A percentile compares a stretch with the other conserved stretches of the same genome.
These are phyloP conservation scores for Drosophila acutilabella DNA, from an alignment of 2,888 invertebrate genomes.

Conservation along the genomic window DNA sequence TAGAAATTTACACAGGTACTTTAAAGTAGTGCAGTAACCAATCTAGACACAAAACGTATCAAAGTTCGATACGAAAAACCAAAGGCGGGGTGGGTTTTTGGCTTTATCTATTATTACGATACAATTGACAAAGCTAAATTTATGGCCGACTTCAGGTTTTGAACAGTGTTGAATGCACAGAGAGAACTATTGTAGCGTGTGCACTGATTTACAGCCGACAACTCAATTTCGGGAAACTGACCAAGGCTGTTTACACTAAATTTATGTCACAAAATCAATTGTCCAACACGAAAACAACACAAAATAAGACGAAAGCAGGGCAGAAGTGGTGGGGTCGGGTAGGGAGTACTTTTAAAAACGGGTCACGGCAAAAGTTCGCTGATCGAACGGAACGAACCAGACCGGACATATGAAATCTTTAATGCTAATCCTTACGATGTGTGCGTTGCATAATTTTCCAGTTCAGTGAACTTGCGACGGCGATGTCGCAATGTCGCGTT, in stretches of 20 bases:
- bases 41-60: not conserved
- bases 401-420: constrained; percentile 6
- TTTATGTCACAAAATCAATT: constrained; percentile 76
- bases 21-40: not conserved
- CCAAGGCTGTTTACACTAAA: constrained; percentile 74
- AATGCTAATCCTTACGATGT: constrained; percentile 44
- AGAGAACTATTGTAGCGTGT: constrained; percentile 1
- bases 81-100: not conserved
- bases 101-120: not conserved
- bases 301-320: constrained; percentile 49
- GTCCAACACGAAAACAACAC: constrained; percentile 68
- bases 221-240: constrained; percentile 50
- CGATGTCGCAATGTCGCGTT: constrained; percentile 18
- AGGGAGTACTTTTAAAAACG: constrained; percentile 11
- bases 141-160: not conserved
- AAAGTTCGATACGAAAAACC: not conserved
- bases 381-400: not conserved
- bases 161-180: not conserved
- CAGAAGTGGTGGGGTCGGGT: not conserved
- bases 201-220: constrained; percentile 47
- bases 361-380: constrained; percentile 36
- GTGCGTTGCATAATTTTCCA: constrained; percentile 71
- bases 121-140: constrained; percentile 1
- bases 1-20: not conserved
- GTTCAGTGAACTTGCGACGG: constrained; percentile 59